Evolutionary conservation across 2,888 invertebrate genomes (phyloP).

Genomic region (Lycocerus yunnanus): DNA sequence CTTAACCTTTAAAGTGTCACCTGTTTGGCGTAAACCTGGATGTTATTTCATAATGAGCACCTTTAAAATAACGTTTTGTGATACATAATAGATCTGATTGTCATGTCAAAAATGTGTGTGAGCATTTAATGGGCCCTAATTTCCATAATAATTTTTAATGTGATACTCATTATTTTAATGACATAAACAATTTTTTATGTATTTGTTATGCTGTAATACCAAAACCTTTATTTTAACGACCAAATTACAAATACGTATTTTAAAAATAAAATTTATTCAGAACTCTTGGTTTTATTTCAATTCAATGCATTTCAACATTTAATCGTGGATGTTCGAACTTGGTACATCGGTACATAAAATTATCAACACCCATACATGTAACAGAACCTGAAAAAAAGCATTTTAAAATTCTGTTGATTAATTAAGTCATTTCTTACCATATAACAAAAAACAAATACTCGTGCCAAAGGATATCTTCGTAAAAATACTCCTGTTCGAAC

Average conservation of each 20-base stretch:
- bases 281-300: not conserved
- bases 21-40: no score
- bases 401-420: conserved; percentile 2
- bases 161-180: not conserved
- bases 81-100: no score
- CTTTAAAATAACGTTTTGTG: no score
- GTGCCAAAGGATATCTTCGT: conserved; percentile 79
- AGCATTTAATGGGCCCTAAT: not conserved
- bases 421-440: conserved; percentile 64
- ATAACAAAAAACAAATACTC: conserved; percentile 82
- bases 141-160: not conserved
- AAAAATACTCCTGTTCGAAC: conserved; percentile 79
- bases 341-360: conserved; percentile 72
- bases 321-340: not conserved
- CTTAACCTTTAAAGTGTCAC: no score
- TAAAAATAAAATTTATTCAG: not conserved
- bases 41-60: no score
- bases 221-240: no score
- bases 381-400: conserved; percentile 62
- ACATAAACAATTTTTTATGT: not conserved
- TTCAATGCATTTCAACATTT: not conserved
- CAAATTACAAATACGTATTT: not conserved
- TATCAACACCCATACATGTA: conserved; percentile 83
- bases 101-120: not conserved
- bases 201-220: not conserved